Percentiles rank a stretch among this genome's conserved stretches.
Evolutionary conservation across 2,888 invertebrate genomes (phyloP).

Genomic region (Nymphalis c-album): DNA sequence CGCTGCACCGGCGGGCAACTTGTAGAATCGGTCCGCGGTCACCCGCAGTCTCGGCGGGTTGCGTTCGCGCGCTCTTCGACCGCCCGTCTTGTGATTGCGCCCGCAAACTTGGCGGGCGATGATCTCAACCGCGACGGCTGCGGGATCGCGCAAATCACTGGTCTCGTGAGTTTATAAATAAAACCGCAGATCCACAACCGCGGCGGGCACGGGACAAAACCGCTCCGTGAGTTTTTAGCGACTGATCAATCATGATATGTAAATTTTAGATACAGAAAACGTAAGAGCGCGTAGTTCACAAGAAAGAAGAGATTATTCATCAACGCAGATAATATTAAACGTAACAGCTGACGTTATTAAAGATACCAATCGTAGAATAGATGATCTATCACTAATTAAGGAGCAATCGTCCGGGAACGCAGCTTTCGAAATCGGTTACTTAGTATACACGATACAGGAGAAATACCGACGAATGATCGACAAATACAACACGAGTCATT

Average conservation of each 20-base stretch:
- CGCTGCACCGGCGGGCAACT: too few relatives aligned
- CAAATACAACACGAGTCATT: constrained; percentile 40
- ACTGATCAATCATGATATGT: neutral
- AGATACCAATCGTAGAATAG: constrained; percentile 27
- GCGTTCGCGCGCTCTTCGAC: too few relatives aligned
- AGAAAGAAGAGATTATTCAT: constrained; percentile 6
- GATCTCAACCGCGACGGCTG: too few relatives aligned
- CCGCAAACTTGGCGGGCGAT: too few relatives aligned
- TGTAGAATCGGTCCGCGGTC: too few relatives aligned
- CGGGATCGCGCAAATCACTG: too few relatives aligned
- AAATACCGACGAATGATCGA: constrained; percentile 56
- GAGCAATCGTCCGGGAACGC: constrained; percentile 22
- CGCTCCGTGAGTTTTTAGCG: too few relatives aligned
- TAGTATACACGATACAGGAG: constrained; percentile 43
- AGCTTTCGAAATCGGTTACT: constrained; percentile 39
- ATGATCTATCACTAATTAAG: constrained; percentile 18
- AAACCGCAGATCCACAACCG: too few relatives aligned
- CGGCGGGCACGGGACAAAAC: too few relatives aligned
- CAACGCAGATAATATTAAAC: constrained; percentile 25
- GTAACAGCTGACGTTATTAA: constrained; percentile 35
- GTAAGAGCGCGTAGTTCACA: neutral
- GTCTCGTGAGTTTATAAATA: too few relatives aligned
- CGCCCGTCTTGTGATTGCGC: too few relatives aligned
- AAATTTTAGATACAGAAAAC: constrained; percentile 14
- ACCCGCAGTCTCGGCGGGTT: too few relatives aligned